A percentile compares a stretch with the other conserved stretches of the same genome.
phyloP scores from a whole-genome alignment of 2,797 vertebrate species.

The Brotula barbata region DNA sequence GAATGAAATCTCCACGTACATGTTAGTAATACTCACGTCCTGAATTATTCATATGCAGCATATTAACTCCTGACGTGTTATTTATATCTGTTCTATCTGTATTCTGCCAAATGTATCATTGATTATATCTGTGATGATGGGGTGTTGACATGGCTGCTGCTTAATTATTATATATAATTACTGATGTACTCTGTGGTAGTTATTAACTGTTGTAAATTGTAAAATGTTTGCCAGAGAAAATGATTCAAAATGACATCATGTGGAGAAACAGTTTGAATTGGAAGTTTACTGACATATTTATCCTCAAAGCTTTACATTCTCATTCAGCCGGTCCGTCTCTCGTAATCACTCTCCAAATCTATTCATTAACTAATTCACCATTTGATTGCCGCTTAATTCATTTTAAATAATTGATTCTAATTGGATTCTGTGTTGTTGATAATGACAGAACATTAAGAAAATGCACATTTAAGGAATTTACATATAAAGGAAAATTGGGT shows the following conservation, averaged over 20 bases:
- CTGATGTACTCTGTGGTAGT: conserved; percentile 31
- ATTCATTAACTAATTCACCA: conserved; percentile 45
- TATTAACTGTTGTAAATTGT: conserved; percentile 55
- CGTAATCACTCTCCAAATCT: conserved; percentile 40
- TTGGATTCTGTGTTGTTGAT: conserved; percentile 23
- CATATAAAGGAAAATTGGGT: not conserved
- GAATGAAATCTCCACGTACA: too few species aligned
- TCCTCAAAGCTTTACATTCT: conserved; percentile 21
- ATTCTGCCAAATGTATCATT: conserved; percentile 1
- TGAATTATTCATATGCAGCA: too few species aligned
- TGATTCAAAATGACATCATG: conserved; percentile 30
- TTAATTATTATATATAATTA: too few species aligned
- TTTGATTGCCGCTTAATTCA: conserved; percentile 42
- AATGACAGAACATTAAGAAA: conserved; percentile 26
- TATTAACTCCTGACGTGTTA: too few species aligned
- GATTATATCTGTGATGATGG: not conserved
- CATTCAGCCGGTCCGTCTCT: conserved; percentile 15
- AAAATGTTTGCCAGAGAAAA: conserved; percentile 14
- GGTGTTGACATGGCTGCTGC: too few species aligned
- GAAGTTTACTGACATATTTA: not conserved
- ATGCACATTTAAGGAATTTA: conserved; percentile 12
- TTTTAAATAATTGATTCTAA: conserved; percentile 56
- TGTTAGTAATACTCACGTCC: too few species aligned
- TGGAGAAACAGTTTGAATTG: not conserved
- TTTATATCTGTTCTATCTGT: too few species aligned